Evolutionary conservation across 2,888 invertebrate species (phyloP), one percentile per base, ranked within the genome.

Genomic region (Scaptomyza reducta): DNA sequence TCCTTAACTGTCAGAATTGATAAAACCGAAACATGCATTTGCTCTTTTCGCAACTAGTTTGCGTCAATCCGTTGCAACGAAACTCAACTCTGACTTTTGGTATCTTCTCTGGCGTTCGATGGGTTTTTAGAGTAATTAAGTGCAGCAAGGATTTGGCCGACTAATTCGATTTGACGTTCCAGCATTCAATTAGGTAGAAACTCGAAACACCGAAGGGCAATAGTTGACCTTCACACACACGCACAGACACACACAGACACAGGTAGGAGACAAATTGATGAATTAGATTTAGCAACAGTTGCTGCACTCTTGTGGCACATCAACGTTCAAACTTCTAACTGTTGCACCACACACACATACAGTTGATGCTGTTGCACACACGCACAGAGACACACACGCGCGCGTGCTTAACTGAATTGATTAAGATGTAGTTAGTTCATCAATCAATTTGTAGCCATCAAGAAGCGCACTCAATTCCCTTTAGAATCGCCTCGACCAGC

Each of bases 371-470:
- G 38, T 3, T 38, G 35, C 35, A 53, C 42, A 14, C 16, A 33
- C 35, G 18, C 53, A 6, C 27, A 55, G 16, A 46, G 22, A 22
- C 3, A 53, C 16, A 46, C 35, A 11, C 13, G 27, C 18, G 51
- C 35, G n/a, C 13, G 27, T 18, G 51, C 44, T 78, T 70, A 77
- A 79, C 63, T 47, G 73, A 83, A 83, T 70, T 76, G 83, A 80
- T 66, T 72, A 57, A 61, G 33, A 70, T 60, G 57, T 51, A 57
- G 54, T 60, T 51, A 53, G 63, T 72, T 57, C 51, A 53, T 70
- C 58, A 69, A 73, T 74, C 71, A 71, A 71, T 78, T 57, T 44
- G 50, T 50, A 33, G 54, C 33, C 42, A 44, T 55, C 54, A 18
- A 22, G 44, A 42, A 45, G 51, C 62, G 51, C 62, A 38, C 38